phyloP scores from a whole-genome alignment of 2,797 vertebrate species.

The Chiroxiphia lanceolata region DNA sequence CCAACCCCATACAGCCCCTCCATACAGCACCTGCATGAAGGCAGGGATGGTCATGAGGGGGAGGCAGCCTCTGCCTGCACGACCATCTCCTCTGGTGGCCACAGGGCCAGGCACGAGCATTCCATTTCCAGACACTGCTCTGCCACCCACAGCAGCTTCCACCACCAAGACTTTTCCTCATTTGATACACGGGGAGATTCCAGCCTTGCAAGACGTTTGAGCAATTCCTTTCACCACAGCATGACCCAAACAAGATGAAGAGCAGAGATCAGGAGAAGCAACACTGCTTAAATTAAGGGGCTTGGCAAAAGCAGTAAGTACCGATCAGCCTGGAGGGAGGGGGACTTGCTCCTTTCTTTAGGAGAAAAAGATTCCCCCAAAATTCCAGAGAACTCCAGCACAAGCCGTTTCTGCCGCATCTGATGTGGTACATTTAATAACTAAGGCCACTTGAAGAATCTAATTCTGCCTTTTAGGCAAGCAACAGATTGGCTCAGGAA shows the following conservation, averaged over 20 bases:
- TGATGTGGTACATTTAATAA: neutral
- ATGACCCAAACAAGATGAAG: neutral
- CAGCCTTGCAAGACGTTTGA: neutral
- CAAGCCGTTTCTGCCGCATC: neutral
- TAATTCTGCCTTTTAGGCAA: constrained; percentile 15
- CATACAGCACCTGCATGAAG: fast-evolving
- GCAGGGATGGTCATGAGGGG: fast-evolving
- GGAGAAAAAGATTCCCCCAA: neutral
- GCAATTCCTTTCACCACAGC: neutral
- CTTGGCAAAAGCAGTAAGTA: neutral
- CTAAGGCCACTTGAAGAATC: neutral
- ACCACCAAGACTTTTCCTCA: neutral
- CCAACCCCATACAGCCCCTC: fast-evolving
- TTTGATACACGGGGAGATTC: neutral
- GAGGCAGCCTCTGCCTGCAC: neutral
- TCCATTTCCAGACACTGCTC: neutral
- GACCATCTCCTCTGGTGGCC: neutral
- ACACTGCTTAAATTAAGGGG: neutral
- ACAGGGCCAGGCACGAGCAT: neutral
- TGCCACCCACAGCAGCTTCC: neutral
- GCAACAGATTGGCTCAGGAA: neutral
- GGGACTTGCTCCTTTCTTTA: neutral
- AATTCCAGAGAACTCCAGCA: neutral
- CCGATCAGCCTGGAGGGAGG: neutral
- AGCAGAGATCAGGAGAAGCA: neutral